phyloP scores from a whole-genome alignment of 1,140 invertebrate genomes.

The Procambarus virginalis region DNA sequence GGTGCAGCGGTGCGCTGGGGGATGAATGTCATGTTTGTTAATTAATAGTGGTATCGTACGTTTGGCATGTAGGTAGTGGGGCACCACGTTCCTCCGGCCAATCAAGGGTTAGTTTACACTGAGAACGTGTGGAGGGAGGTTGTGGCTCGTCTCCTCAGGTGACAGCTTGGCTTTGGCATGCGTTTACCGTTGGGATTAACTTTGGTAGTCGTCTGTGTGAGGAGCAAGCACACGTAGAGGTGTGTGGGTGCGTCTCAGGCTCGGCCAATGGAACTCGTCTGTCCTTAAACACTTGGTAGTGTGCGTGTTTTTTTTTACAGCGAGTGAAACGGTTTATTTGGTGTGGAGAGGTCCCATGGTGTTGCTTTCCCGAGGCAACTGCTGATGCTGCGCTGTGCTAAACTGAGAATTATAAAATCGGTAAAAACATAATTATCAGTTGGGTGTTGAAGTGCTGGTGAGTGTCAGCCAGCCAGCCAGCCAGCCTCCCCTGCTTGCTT shows the following conservation, averaged over 20 bases:
- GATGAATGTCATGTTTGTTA: not conserved
- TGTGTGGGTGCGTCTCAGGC: not conserved
- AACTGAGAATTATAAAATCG: too few species aligned
- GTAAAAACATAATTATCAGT: too few species aligned
- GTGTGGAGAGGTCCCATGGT: not conserved
- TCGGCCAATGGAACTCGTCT: not conserved
- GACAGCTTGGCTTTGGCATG: conserved; percentile 7
- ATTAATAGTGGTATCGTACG: not conserved
- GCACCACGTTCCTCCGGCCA: not conserved
- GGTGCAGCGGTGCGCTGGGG: not conserved
- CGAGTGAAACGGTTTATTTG: not conserved
- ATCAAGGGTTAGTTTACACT: conserved; percentile 14
- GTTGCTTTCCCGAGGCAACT: too few species aligned
- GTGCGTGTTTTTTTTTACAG: not conserved
- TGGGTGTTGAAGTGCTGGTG: too few species aligned
- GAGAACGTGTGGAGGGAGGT: not conserved
- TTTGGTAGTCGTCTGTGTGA: not conserved
- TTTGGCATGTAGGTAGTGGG: conserved; percentile 4
- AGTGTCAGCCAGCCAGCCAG: too few species aligned
- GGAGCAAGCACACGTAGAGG: not conserved
- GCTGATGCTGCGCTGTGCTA: too few species aligned
- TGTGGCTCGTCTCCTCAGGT: not conserved
- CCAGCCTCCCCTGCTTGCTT: too few species aligned
- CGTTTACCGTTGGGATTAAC: not conserved
- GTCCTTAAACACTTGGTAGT: not conserved